Base-by-base conservation (phyloP, 1,140 invertebrate genomes). In the Dendrolimus punctatus region DNA sequence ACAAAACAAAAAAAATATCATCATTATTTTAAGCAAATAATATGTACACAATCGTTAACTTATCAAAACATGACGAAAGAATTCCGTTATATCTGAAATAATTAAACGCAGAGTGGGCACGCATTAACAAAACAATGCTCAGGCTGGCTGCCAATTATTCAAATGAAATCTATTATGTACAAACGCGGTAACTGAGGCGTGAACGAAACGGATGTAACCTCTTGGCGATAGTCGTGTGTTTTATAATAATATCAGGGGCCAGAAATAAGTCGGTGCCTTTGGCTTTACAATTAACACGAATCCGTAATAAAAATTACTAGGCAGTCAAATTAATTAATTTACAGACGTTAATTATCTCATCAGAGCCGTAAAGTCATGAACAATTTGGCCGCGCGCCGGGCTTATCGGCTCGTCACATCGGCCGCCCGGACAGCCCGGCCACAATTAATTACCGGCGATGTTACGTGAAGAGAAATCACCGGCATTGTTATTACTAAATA, bases 331-430 rank as follows among this genome's bases (percentile, higher is more conserved):
- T 76, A 80, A 76, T 80, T 75, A 80, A 78, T 77, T 72, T 76
- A 71, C 60, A 67, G 69, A 72, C 64, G 67, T 74, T 85, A 81
- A 85, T 85, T 80, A 76, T 77, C 76, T 76, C 77, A 75, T 85
- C 77, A 80, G 64, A 57, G 60, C 57, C 61, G 66, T 65, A 64
- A 68, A 73, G 62, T 60, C 60, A 53, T 63, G 68, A 68, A 59
- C 64, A 69, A 66, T 71, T 76, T 66, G 62, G 58, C 57, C 57
- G 57, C 55, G 64, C 58, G 55, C 10, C 38, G 39, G 55, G 62
- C 62, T 72, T 80, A 80, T 83, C 80, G 55, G 62, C 62, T 65
- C 71, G 68, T 83, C 74, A 76, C 75, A 81, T 83, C 77, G 66
- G 51, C 52, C 54, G 52, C 53, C 50, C 37, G 41, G 6, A 6